Conservation (phyloP, 2,113 vertebrate genomes). For the Pipra filicauda region DNA sequence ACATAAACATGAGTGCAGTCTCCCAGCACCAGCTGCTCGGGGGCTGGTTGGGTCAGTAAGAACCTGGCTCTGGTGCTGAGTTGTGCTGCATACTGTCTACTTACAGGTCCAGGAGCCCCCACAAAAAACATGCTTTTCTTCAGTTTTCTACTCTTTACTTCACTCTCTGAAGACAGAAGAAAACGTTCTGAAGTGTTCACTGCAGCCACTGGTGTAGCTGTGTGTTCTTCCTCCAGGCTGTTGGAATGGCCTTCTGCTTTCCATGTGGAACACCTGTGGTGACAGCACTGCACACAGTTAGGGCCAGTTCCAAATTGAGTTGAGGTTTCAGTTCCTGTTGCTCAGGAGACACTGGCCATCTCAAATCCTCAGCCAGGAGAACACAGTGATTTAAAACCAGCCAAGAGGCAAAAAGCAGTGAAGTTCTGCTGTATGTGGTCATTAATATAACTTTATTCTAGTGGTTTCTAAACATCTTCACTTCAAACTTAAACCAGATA, state of each 20-base stretch:
- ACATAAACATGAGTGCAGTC: too few relatives aligned
- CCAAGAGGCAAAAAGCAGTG: background rate
- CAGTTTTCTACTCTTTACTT: background rate
- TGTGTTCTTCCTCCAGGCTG: background rate
- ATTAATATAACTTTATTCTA: background rate
- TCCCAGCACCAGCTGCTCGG: fast-evolving
- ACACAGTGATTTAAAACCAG: background rate
- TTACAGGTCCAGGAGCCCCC: background rate
- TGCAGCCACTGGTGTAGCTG: background rate
- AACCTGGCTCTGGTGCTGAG: background rate
- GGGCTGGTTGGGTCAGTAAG: fast-evolving
- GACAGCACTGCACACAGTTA: background rate
- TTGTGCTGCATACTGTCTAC: background rate
- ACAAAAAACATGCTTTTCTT: background rate
- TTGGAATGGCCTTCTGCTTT: background rate
- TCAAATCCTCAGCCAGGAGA: background rate
- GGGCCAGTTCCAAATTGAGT: background rate
- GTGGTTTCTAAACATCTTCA: background rate
- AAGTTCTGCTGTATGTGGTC: background rate
- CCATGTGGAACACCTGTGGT: fast-evolving
- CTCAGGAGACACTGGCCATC: background rate
- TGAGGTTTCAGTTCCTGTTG: background rate
- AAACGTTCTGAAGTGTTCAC: background rate
- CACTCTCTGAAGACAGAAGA: background rate
- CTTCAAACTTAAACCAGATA: background rate